Conservation (phyloP, 2,888 invertebrate genomes). For the Automeris io region DNA sequence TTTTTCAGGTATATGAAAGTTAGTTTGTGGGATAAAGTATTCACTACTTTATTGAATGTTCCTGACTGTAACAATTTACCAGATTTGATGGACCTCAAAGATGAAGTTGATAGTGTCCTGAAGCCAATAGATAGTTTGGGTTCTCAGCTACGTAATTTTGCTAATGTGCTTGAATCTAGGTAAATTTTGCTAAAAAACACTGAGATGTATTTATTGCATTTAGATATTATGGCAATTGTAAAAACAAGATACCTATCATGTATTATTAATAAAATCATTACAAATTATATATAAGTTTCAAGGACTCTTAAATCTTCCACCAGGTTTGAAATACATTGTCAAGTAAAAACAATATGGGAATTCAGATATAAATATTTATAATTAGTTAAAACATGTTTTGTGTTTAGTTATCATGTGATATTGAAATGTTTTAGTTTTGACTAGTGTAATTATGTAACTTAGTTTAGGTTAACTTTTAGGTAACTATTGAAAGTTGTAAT, state of each 20-base stretch:
- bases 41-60: constrained; percentile 88
- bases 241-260: constrained; percentile 55
- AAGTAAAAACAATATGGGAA: constrained; percentile 53
- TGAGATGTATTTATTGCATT: constrained; percentile 72
- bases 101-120: constrained; percentile 59
- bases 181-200: constrained; percentile 43
- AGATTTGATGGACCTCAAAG: constrained; percentile 79
- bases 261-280: constrained; percentile 48
- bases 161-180: constrained; percentile 74
- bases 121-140: constrained; percentile 52
- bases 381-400: constrained; percentile 46
- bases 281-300: constrained; percentile 48
- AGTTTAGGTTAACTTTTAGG: constrained; percentile 54
- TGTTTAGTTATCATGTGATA: constrained; percentile 73
- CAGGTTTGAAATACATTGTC: constrained; percentile 39
- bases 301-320: constrained; percentile 40
- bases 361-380: constrained; percentile 48
- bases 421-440: constrained; percentile 47
- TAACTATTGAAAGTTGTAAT: constrained; percentile 45
- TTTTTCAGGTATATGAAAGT: constrained; percentile 81
- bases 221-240: constrained; percentile 65
- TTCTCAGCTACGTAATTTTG: constrained; percentile 64
- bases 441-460: constrained; percentile 47
- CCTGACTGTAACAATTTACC: constrained; percentile 86
- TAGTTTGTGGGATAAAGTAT: constrained; percentile 87